Conservation (phyloP, 2,797 vertebrate genomes). For the Mionectes olivaceus region DNA sequence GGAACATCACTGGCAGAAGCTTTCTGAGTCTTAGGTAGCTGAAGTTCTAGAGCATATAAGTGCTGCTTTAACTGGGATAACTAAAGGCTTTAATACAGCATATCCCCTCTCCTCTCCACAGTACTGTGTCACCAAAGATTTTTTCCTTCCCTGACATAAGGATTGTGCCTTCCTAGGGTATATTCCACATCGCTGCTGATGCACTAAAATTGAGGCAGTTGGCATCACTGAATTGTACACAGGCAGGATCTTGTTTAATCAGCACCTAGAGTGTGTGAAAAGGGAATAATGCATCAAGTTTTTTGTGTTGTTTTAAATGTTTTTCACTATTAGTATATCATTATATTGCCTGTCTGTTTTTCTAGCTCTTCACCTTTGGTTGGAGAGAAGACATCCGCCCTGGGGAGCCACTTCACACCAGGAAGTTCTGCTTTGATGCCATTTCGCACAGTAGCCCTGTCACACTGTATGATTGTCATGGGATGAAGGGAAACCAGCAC, state of each 20-base stretch:
- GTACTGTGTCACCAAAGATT: neutral
- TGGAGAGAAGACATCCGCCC: constrained; percentile 91
- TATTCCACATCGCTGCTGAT: neutral
- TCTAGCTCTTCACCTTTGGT: constrained; percentile 91
- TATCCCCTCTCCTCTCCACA: neutral
- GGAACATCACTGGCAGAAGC: neutral
- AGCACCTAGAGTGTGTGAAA: neutral
- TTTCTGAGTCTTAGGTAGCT: neutral
- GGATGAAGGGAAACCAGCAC: constrained; percentile 91
- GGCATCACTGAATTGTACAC: neutral
- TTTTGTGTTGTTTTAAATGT: neutral
- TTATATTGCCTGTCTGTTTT: neutral
- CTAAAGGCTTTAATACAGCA: neutral
- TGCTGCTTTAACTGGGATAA: neutral
- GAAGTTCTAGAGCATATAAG: neutral
- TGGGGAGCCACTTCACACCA: constrained; percentile 88
- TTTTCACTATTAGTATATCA: neutral
- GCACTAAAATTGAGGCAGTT: neutral
- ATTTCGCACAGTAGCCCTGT: constrained; percentile 84
- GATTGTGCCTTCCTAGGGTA: neutral
- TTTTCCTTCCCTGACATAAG: neutral
- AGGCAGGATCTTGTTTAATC: neutral
- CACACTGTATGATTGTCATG: constrained; percentile 90
- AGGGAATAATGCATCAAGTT: neutral
- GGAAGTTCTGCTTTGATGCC: constrained; percentile 89